Evolutionary conservation across 2,797 vertebrate species (phyloP).

Genomic region (Pangasius krempfi): DNA sequence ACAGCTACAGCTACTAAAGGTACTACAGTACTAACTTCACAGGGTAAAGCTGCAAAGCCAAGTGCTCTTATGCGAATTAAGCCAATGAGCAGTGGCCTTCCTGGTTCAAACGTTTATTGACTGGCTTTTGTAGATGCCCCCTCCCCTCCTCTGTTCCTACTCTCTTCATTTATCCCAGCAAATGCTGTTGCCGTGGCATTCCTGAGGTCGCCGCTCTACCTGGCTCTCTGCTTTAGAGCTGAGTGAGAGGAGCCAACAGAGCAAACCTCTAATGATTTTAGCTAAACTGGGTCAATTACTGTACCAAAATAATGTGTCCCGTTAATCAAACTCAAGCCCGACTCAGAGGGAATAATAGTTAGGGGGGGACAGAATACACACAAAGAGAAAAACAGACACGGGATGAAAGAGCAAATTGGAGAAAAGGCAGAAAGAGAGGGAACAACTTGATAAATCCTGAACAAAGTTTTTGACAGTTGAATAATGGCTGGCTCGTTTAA

Average conservation of each 20-base stretch:
- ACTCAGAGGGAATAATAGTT: conserved; percentile 29
- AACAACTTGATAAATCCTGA: conserved; percentile 32
- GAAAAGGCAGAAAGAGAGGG: conserved; percentile 21
- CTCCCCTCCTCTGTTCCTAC: not conserved
- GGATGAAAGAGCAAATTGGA: not conserved
- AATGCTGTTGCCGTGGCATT: conserved; percentile 37
- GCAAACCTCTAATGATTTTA: conserved; percentile 61
- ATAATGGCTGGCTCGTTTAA: conserved; percentile 40
- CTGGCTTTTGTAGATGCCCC: conserved; percentile 35
- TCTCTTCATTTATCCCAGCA: conserved; percentile 36
- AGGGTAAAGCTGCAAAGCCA: not conserved
- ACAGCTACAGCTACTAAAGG: not conserved
- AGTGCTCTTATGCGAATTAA: conserved; percentile 31
- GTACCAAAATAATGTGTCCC: conserved; percentile 42
- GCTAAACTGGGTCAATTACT: conserved; percentile 58
- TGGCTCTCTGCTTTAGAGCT: conserved; percentile 6
- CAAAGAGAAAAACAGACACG: conserved; percentile 22
- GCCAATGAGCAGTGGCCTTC: conserved; percentile 28
- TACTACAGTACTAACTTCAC: not conserved
- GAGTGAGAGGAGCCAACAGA: conserved; percentile 49
- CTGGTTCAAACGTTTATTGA: conserved; percentile 51
- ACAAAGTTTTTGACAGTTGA: conserved; percentile 34
- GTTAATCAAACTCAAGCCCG: conserved; percentile 53
- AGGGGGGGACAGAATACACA: conserved; percentile 21
- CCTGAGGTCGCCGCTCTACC: conserved; percentile 8